phyloP scores from a whole-genome alignment of 2,888 invertebrate species.

The Eubasilissa splendida region DNA sequence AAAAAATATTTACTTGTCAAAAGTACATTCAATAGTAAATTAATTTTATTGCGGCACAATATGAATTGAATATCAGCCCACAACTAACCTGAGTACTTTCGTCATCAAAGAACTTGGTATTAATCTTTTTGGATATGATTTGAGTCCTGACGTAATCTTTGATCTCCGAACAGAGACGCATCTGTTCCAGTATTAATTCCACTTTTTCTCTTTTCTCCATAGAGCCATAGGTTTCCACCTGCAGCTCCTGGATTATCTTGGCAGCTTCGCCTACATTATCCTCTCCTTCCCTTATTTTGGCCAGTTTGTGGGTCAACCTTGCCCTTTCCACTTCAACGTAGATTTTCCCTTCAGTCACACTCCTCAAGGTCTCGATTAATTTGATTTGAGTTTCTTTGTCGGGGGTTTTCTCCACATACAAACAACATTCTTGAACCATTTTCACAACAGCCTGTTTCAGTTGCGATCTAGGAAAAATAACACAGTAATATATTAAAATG shows the following conservation, averaged over 20 bases:
- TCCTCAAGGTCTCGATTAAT: conserved; percentile 94
- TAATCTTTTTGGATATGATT: conserved; percentile 99
- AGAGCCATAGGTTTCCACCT: conserved; percentile 97
- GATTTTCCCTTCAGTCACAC: conserved; percentile 99
- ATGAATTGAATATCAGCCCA: neutral
- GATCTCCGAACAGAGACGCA: conserved; percentile 95
- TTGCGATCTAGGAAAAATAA: conserved; percentile 77
- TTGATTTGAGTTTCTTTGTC: conserved; percentile 93
- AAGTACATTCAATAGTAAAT: too few species aligned
- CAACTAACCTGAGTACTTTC: conserved; percentile 75
- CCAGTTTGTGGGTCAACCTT: conserved; percentile 91
- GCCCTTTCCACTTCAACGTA: conserved; percentile 99
- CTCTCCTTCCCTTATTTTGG: conserved; percentile 88
- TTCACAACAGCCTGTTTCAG: conserved; percentile 97
- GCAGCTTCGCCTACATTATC: conserved; percentile 92
- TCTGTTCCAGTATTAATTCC: conserved; percentile 97
- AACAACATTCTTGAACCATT: conserved; percentile 96
- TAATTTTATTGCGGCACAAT: too few species aligned
- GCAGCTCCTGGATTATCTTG: conserved; percentile 94
- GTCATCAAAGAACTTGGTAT: conserved; percentile 96
- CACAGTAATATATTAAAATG: neutral
- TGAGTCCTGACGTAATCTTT: conserved; percentile 98
- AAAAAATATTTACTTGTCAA: too few species aligned
- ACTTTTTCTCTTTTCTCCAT: conserved; percentile 99
- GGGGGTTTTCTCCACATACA: conserved; percentile 93